These are phyloP conservation scores for Dasyurus viverrinus DNA, from an alignment of 2,113 vertebrate species.

Conservation along the genomic window DNA sequence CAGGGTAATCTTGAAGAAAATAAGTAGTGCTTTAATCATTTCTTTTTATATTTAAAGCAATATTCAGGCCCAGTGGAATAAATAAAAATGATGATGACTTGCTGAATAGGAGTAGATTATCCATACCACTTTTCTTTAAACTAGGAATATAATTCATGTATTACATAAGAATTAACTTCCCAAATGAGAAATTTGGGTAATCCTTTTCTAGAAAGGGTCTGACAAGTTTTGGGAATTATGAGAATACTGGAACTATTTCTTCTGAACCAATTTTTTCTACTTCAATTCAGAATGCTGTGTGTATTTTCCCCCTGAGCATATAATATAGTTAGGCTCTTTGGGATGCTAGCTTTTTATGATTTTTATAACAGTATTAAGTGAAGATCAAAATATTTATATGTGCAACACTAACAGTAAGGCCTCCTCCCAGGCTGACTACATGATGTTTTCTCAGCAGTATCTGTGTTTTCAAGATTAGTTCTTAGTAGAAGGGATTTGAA, in stretches of 20 bases:
- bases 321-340: neutral
- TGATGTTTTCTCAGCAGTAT: constrained; percentile 23
- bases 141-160: neutral
- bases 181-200: neutral
- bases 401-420: neutral
- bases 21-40: neutral
- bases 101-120: neutral
- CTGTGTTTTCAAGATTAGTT: constrained; percentile 27
- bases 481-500: neutral
- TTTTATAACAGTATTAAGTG: constrained; percentile 30
- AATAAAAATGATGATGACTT: neutral
- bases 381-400: constrained; percentile 59
- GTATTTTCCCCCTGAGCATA: constrained; percentile 11
- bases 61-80: neutral
- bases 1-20: neutral
- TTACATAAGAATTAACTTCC: neutral
- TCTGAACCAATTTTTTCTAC: neutral
- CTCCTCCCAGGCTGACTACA: neutral
- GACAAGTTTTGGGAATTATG: neutral
- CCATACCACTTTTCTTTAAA: neutral
- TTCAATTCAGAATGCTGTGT: neutral
- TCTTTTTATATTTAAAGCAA: neutral
- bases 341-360: neutral
- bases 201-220: neutral
- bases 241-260: neutral